Percentiles rank a stretch among this genome's conserved stretches.
These are phyloP conservation scores for Bradypodion pumilum DNA, from an alignment of 2,797 vertebrate species.

Conservation along the genomic window DNA sequence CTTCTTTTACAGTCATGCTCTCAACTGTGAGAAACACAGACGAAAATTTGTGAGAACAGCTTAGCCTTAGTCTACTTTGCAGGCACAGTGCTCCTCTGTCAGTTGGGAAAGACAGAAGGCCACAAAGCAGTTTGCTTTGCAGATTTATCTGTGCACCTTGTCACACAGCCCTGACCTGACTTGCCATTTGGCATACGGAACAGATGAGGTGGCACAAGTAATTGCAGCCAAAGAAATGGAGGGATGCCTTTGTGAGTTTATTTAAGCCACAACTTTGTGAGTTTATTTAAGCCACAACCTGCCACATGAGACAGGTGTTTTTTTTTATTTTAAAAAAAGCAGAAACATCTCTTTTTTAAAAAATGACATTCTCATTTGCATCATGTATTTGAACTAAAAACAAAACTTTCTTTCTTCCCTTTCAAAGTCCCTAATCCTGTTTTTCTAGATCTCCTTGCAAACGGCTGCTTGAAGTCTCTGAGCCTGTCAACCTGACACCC, in stretches of 20 bases:
- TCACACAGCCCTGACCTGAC: background rate
- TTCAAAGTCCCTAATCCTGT: slow-evolving; percentile 2
- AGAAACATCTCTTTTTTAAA: background rate
- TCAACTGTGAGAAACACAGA: background rate
- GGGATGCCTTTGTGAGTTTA: background rate
- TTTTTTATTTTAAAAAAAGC: too few species aligned
- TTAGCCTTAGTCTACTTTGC: background rate
- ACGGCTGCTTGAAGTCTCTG: background rate
- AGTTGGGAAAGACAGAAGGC: too few species aligned
- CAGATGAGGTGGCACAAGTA: background rate
- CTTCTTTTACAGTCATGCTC: background rate
- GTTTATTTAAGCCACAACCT: background rate
- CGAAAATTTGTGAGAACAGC: background rate
- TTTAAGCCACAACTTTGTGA: background rate
- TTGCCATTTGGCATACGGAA: background rate
- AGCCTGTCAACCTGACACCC: background rate
- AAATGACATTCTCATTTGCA: background rate
- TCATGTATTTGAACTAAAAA: background rate
- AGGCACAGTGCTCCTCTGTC: background rate
- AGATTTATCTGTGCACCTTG: background rate
- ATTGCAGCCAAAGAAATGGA: background rate
- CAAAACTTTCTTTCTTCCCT: background rate
- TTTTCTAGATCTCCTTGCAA: background rate
- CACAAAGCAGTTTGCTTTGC: background rate
- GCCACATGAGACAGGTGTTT: background rate